phyloP scores from a whole-genome alignment of 2,113 vertebrate species.

The Psettodes erumei region DNA sequence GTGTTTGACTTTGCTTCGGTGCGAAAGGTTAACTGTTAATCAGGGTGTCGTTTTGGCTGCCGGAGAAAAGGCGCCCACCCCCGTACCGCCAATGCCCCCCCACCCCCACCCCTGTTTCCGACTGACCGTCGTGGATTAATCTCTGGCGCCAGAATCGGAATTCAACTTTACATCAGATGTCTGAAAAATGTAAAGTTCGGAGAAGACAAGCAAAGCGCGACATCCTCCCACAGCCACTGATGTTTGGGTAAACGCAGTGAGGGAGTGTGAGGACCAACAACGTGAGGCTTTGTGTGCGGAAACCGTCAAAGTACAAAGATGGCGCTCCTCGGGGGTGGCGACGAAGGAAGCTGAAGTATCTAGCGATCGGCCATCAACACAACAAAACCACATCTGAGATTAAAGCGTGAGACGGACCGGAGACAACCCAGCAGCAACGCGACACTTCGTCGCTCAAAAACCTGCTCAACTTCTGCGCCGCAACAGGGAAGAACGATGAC shows the following conservation, averaged over 20 bases:
- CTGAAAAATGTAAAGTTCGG: too few species aligned
- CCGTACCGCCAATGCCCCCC: neutral
- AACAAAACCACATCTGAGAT: slow-evolving; percentile 1
- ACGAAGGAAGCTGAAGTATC: neutral
- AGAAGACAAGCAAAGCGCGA: too few species aligned
- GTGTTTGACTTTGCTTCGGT: slow-evolving; percentile 57
- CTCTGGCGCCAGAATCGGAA: too few species aligned
- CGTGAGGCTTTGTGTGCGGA: neutral
- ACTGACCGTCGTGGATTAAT: too few species aligned
- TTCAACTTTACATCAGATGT: too few species aligned
- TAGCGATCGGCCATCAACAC: neutral
- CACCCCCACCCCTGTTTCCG: slow-evolving; percentile 3
- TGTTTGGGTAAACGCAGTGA: too few species aligned
- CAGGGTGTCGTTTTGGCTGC: slow-evolving; percentile 41
- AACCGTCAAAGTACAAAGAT: too few species aligned
- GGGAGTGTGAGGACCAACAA: neutral
- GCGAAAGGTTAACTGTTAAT: slow-evolving; percentile 67
- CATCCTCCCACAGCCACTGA: too few species aligned
- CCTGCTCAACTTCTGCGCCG: neutral
- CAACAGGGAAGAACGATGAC: neutral
- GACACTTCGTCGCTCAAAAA: neutral
- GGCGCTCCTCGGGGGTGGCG: too few species aligned
- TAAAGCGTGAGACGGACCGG: neutral
- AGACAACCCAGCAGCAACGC: too few species aligned
- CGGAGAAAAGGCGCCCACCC: slow-evolving; percentile 16